phyloP scores from a whole-genome alignment of 2,113 vertebrate genomes.

The Pachycephala philippinensis region DNA sequence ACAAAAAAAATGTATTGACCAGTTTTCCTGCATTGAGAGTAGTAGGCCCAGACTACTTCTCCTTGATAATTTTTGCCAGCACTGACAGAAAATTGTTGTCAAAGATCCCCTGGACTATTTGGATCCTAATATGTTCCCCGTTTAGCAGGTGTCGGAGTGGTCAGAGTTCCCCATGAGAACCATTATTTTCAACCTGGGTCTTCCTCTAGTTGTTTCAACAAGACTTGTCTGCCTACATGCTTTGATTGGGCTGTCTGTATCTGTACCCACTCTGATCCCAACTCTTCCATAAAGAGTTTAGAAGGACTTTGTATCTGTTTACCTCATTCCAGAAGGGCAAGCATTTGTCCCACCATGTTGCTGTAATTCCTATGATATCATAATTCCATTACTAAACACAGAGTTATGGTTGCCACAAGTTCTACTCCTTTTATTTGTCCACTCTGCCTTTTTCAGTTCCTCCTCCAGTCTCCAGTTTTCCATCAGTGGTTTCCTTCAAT shows the following conservation, averaged over 20 bases:
- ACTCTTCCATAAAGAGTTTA: background rate
- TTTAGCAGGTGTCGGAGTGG: background rate
- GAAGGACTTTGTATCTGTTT: background rate
- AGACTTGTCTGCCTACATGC: background rate
- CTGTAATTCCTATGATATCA: background rate
- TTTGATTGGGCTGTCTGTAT: background rate
- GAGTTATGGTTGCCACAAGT: background rate
- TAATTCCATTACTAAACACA: background rate
- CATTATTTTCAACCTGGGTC: background rate
- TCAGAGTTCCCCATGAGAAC: accelerated
- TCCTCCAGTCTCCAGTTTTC: background rate
- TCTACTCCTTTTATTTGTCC: background rate
- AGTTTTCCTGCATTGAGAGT: background rate
- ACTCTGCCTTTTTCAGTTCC: background rate
- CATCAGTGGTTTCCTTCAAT: background rate
- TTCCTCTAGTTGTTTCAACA: background rate
- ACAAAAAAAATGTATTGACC: background rate
- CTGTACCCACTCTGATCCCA: background rate
- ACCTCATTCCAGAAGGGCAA: background rate
- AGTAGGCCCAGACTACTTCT: background rate
- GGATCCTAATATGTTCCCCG: background rate
- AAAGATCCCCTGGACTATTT: background rate
- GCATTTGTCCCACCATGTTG: background rate
- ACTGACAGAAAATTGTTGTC: background rate
- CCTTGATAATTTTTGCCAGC: background rate